phyloP scores from a whole-genome alignment of 2,113 vertebrate genomes.

The Pogonocichla stellata region DNA sequence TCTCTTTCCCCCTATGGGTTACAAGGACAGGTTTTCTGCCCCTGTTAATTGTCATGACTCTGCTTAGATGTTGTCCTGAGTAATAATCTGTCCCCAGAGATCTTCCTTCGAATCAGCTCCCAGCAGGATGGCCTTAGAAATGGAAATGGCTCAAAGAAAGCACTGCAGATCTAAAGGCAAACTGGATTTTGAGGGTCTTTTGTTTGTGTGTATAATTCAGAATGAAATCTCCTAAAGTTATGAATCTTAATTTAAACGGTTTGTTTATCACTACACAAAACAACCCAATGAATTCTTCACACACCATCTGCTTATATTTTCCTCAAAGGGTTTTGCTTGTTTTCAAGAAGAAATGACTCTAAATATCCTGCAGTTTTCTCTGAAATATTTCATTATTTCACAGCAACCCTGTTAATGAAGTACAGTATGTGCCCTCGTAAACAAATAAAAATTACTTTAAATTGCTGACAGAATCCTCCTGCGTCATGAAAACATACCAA shows the following conservation, averaged over 20 bases:
- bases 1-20: background rate
- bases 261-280: constrained; percentile 52
- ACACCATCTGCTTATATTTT: constrained; percentile 60
- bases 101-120: background rate
- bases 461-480: constrained; percentile 11
- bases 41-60: background rate
- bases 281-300: constrained; percentile 42
- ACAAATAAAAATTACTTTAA: constrained; percentile 39
- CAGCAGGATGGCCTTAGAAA: background rate
- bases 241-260: constrained; percentile 53
- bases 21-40: background rate
- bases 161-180: background rate
- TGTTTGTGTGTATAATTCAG: background rate
- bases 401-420: constrained; percentile 54
- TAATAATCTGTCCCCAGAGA: background rate
- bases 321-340: constrained; percentile 40
- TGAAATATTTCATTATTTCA: constrained; percentile 65
- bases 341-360: constrained; percentile 56
- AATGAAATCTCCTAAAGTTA: constrained; percentile 36
- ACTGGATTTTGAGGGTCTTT: background rate
- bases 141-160: background rate
- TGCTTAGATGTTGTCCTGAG: background rate
- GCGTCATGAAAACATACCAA: constrained; percentile 18
- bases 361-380: constrained; percentile 61
- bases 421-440: constrained; percentile 35